Evolutionary conservation across 2,888 invertebrate genomes (phyloP).

Genomic region (Cenopis cana): DNA sequence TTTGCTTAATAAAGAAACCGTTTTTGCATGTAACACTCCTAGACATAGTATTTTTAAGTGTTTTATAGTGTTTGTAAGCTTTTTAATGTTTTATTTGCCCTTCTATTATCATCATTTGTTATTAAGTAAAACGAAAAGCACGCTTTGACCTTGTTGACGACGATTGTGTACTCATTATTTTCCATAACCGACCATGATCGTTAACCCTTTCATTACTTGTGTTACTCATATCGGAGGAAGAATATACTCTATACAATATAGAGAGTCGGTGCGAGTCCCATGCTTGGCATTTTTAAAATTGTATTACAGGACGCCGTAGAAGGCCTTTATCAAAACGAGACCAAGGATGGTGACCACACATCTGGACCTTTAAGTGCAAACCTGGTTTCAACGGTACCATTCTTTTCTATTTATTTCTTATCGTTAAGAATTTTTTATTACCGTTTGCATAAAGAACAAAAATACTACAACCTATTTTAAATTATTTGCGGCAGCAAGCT

Average conservation of each 20-base stretch:
- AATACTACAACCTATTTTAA: background rate
- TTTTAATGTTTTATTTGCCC: constrained; percentile 64
- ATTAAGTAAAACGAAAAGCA: constrained; percentile 8
- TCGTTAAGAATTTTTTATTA: constrained; percentile 34
- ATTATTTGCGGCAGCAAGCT: constrained; percentile 1
- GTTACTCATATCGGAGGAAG: constrained; percentile 26
- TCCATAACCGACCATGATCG: constrained; percentile 31
- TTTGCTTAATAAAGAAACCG: constrained; percentile 3
- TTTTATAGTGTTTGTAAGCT: constrained; percentile 59
- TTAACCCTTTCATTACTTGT: constrained; percentile 33
- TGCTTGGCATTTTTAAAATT: constrained; percentile 74
- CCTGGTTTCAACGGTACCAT: constrained; percentile 62
- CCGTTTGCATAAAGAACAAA: constrained; percentile 27
- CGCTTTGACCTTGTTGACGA: constrained; percentile 8
- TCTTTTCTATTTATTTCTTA: constrained; percentile 45
- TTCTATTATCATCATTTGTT: constrained; percentile 34
- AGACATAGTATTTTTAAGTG: constrained; percentile 16
- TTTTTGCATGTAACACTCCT: constrained; percentile 24
- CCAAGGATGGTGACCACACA: constrained; percentile 68
- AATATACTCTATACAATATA: constrained; percentile 10
- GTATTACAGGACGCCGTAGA: constrained; percentile 77
- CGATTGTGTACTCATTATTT: constrained; percentile 21
- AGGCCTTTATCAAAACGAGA: constrained; percentile 68
- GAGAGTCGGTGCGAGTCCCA: constrained; percentile 50
- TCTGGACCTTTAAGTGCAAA: constrained; percentile 60